Base-by-base conservation (phyloP, 2,888 invertebrate species). In the Archips xylosteana region DNA sequence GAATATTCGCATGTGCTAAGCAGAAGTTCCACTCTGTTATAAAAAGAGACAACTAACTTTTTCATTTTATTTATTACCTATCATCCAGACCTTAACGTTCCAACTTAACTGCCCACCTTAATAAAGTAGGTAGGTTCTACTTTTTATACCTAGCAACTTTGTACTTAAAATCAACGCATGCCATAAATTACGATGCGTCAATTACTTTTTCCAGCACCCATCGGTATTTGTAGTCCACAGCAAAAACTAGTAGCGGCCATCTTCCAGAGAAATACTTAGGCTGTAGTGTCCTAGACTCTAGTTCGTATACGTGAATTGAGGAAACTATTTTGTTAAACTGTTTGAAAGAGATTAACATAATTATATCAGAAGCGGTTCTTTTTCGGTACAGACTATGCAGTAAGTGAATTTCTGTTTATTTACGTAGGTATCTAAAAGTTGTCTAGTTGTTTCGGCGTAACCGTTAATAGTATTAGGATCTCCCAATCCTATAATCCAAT, bases 201-300 rank as follows among this genome's bases (percentile, higher is more conserved):
- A 39, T 63, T 59, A 49, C 57, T 63, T 68, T 69, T 68, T 68
- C 63, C 23, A 49, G 57, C 23, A 34, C 73, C 68, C 73, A 64
- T 59, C 42, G 63, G 68, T 57, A 68, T 67, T 47, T 47, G 59
- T 68, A 39, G 15, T 36, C 45, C 34, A 12, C 23, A 34, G 60
- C 57, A 68, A 73, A 68, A 68, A 69, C 68, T 73, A 68, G 73
- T 32, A 13, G 68, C 68, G 15, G 68, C 73, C 68, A 68, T 68
- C 63, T 68, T 68, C 47, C 51, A 51, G 15, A 23, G 51, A 49
- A 36, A 34, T 51, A 36, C 36, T 3, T 63, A 63, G 63, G 12
- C 9, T 57, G 32, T 12, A 32, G 3, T 3, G 12, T 12, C 32
- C 10, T 57, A 32, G 57, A 23, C 32, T 57, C 3, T 32, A 32